Conservation (phyloP, 1,140 invertebrate genomes). For the Drosophila jambulina region DNA sequence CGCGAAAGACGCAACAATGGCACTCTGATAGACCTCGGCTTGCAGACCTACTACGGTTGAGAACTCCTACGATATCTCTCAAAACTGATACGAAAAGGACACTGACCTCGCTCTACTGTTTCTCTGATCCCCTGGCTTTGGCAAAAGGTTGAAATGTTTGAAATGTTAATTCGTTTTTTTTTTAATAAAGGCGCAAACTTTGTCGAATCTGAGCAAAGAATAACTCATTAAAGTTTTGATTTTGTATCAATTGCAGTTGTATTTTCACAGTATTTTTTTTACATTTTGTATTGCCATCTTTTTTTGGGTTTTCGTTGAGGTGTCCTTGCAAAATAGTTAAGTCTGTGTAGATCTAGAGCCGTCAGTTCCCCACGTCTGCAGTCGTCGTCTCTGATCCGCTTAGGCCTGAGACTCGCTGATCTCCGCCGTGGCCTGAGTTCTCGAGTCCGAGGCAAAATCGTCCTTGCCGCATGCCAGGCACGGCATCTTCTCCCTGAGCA, state of each 20-base stretch:
- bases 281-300: slow-evolving; percentile 66
- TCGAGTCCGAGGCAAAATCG: slow-evolving; percentile 86
- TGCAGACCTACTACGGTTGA: slow-evolving; percentile 69
- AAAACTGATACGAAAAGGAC: slow-evolving; percentile 8
- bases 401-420: slow-evolving; percentile 82
- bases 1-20: slow-evolving; percentile 63
- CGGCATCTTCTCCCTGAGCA: slow-evolving; percentile 80
- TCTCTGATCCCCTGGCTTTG: slow-evolving; percentile 12
- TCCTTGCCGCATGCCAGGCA: slow-evolving; percentile 87
- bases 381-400: slow-evolving; percentile 59
- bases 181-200: slow-evolving; percentile 59
- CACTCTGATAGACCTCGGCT: slow-evolving; percentile 64
- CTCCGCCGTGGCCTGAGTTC: slow-evolving; percentile 78
- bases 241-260: slow-evolving; percentile 77
- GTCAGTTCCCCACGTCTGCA: slow-evolving; percentile 64
- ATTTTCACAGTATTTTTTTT: slow-evolving; percentile 51
- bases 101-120: slow-evolving; percentile 22
- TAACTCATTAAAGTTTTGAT: slow-evolving; percentile 43
- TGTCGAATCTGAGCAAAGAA: slow-evolving; percentile 7
- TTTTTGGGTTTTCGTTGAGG: slow-evolving; percentile 54
- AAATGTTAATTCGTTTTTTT: slow-evolving; percentile 61
- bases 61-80: background rate
- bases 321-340: slow-evolving; percentile 60
- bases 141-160: slow-evolving; percentile 54
- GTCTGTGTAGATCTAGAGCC: slow-evolving; percentile 61